Conservation (phyloP, 2,113 vertebrate genomes). For the Lathamus discolor region DNA sequence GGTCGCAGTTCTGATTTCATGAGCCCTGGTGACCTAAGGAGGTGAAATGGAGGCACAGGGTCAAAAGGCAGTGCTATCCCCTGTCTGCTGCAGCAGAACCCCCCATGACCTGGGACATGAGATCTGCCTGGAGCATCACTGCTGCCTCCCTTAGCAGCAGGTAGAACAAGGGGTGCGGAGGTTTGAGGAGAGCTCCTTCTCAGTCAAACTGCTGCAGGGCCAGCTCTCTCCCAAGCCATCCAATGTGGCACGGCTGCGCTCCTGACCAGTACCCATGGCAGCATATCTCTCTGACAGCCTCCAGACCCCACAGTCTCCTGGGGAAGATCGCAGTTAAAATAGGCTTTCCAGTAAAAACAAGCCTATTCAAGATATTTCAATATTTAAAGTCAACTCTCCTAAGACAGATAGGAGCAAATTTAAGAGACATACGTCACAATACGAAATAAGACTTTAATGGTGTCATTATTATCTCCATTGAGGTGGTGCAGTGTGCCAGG, state of each 20-base stretch:
- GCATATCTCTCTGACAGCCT: neutral
- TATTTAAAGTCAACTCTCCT: neutral
- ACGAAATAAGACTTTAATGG: neutral
- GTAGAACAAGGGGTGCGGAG: neutral
- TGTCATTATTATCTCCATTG: neutral
- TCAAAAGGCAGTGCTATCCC: neutral
- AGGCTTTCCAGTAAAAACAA: neutral
- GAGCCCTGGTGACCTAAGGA: neutral
- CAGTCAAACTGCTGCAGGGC: neutral
- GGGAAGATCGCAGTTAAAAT: neutral
- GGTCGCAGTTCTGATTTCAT: neutral
- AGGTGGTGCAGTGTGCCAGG: neutral
- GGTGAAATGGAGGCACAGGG: neutral
- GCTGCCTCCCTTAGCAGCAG: neutral
- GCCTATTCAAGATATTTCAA: neutral
- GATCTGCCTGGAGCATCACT: neutral
- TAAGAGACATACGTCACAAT: neutral
- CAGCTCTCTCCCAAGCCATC: neutral
- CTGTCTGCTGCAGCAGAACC: neutral
- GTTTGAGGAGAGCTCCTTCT: neutral
- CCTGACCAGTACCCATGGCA: neutral
- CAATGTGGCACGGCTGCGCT: neutral
- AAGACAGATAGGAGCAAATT: neutral
- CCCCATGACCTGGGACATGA: neutral
- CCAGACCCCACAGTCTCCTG: neutral